These are phyloP conservation scores for Sinotaia quadrata DNA, from an alignment of 2,888 invertebrate species.

Conservation along the genomic window DNA sequence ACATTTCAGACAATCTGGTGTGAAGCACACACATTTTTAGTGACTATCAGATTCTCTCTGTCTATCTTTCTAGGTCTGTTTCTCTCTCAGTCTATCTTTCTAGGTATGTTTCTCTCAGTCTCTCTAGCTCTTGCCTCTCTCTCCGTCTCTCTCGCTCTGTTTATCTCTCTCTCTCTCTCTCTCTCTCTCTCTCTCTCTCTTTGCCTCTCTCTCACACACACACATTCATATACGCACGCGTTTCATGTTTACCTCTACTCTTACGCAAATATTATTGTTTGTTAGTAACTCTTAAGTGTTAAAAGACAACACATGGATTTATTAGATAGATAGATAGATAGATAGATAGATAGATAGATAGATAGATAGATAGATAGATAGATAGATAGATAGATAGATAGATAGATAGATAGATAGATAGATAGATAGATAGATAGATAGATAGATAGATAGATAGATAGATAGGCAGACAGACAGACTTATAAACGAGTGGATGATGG, in stretches of 20 bases:
- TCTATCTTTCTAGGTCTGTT: neutral
- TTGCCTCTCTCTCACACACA: neutral
- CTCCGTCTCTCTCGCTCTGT: neutral
- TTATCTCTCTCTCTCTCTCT: neutral
- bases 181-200: conserved; percentile 5
- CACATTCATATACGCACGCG: too few relatives aligned
- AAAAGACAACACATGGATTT: too few relatives aligned
- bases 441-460: neutral
- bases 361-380: too few relatives aligned
- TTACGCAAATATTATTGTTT: too few relatives aligned
- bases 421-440: neutral
- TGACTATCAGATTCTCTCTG: neutral
- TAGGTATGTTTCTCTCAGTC: neutral
- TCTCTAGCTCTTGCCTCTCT: neutral
- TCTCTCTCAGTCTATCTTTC: neutral
- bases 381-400: neutral
- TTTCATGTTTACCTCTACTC: too few relatives aligned
- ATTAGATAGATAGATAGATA: too few relatives aligned
- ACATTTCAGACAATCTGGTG: too few relatives aligned
- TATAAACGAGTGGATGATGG: neutral
- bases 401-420: neutral
- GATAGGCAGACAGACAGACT: neutral
- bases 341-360: too few relatives aligned
- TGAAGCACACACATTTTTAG: neutral
- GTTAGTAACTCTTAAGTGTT: too few relatives aligned